Percentiles rank a stretch among this genome's conserved stretches.
Evolutionary conservation across 2,888 invertebrate species (phyloP).

Genomic region (Eutolmus rufibarbis): DNA sequence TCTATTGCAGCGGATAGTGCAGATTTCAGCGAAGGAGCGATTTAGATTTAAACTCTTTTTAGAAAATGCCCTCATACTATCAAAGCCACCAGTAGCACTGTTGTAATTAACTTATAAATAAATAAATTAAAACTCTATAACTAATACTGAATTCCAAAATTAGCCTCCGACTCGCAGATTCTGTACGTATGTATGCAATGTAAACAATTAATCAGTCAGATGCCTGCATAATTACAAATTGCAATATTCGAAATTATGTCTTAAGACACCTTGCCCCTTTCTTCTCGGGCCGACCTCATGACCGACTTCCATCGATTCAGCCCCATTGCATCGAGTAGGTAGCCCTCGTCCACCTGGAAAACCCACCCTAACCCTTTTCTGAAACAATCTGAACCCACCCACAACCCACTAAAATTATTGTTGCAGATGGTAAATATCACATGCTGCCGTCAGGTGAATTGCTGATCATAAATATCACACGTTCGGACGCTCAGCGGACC

Average conservation of each 20-base stretch:
- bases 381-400: background rate
- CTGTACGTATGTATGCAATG: too few relatives aligned
- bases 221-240: background rate
- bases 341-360: background rate
- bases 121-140: too few relatives aligned
- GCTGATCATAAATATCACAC: slow-evolving; percentile 68
- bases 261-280: background rate
- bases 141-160: too few relatives aligned
- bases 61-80: too few relatives aligned
- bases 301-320: background rate
- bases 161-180: too few relatives aligned
- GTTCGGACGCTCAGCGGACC: slow-evolving; percentile 66
- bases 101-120: too few relatives aligned
- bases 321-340: background rate
- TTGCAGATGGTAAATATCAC: slow-evolving; percentile 67
- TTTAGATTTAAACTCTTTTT: too few relatives aligned
- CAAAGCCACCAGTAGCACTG: too few relatives aligned
- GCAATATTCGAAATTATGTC: background rate
- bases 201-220: background rate
- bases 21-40: too few relatives aligned
- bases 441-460: slow-evolving; percentile 69
- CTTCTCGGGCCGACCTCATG: background rate
- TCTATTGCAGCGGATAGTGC: too few relatives aligned
- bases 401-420: background rate
- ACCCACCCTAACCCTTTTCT: background rate